A percentile compares a stretch with the other conserved stretches of the same genome.
These are phyloP conservation scores for Anguilla obscura DNA, from an alignment of 2,797 vertebrate species.

Conservation along the genomic window DNA sequence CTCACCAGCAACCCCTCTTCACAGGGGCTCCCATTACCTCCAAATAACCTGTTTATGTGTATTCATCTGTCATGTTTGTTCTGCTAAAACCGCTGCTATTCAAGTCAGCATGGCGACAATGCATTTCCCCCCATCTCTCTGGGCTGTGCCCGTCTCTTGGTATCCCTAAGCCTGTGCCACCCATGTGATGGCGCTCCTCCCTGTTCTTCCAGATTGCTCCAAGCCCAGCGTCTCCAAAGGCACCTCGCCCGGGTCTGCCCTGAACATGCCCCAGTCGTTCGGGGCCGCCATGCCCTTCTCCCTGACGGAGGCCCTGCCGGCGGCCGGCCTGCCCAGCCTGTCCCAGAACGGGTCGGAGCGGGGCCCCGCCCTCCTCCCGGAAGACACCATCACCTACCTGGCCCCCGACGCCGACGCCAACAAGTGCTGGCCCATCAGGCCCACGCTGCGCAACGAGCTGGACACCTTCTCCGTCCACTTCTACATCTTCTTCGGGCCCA, in stretches of 20 bases:
- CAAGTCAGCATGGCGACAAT: constrained; percentile 38
- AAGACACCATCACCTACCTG: constrained; percentile 68
- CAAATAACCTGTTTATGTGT: constrained; percentile 39
- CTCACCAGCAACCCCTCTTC: constrained; percentile 23
- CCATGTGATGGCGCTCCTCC: constrained; percentile 19
- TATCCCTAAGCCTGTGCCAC: background rate
- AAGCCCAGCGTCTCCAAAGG: constrained; percentile 79
- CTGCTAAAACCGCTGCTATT: constrained; percentile 20
- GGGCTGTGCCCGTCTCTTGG: constrained; percentile 55
- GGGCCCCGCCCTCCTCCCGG: constrained; percentile 49
- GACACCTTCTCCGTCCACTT: constrained; percentile 99
- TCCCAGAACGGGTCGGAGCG: constrained; percentile 62
- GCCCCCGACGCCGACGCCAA: constrained; percentile 61
- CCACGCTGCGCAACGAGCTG: constrained; percentile 93
- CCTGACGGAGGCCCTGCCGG: constrained; percentile 72
- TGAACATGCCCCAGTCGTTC: constrained; percentile 98
- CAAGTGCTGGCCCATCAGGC: constrained; percentile 91
- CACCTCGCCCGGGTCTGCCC: constrained; percentile 67
- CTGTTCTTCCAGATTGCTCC: constrained; percentile 80
- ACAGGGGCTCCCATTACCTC: constrained; percentile 44
- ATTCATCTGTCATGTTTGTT: constrained; percentile 44
- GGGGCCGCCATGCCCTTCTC: constrained; percentile 79
- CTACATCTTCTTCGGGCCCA: constrained; percentile 97
- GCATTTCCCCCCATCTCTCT: constrained; percentile 21
- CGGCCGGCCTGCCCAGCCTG: constrained; percentile 62